phyloP scores from a whole-genome alignment of 2,888 invertebrate species.

The Apeira syringaria region DNA sequence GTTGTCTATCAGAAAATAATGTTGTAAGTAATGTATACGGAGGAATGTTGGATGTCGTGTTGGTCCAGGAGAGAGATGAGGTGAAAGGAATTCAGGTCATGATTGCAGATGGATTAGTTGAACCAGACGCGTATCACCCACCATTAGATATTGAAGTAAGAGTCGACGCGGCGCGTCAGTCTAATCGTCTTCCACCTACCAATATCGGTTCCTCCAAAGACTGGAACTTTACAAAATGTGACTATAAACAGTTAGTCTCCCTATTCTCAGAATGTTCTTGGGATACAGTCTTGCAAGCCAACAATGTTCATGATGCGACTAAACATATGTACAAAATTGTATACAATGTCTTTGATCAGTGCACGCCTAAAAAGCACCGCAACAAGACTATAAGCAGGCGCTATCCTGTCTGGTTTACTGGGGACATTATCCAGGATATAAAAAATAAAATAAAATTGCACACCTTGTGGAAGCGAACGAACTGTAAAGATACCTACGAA shows the following conservation, averaged over 20 bases:
- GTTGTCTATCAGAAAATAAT: slow-evolving; percentile 1
- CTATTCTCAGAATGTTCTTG: background rate
- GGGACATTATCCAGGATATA: background rate
- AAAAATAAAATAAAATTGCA: background rate
- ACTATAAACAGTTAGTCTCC: background rate
- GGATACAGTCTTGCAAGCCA: background rate
- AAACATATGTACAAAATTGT: background rate
- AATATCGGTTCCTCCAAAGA: background rate
- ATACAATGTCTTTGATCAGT: background rate
- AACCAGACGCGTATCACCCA: slow-evolving; percentile 4
- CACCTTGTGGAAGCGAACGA: background rate
- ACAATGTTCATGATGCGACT: too few relatives aligned
- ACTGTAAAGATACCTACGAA: background rate
- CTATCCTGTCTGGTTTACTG: background rate
- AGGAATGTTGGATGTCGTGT: slow-evolving; percentile 8
- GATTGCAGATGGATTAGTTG: slow-evolving; percentile 2
- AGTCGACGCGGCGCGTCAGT: background rate
- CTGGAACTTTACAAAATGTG: slow-evolving; percentile 1
- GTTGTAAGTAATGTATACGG: background rate
- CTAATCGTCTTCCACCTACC: background rate
- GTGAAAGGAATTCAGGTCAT: background rate
- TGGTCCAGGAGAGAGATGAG: too few relatives aligned
- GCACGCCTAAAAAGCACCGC: background rate
- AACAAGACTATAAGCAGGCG: background rate
- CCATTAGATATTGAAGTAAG: background rate